A percentile compares a stretch with the other conserved stretches of the same genome.
Evolutionary conservation across 2,888 invertebrate genomes (phyloP).

Genomic region (Chalcis sispes): DNA sequence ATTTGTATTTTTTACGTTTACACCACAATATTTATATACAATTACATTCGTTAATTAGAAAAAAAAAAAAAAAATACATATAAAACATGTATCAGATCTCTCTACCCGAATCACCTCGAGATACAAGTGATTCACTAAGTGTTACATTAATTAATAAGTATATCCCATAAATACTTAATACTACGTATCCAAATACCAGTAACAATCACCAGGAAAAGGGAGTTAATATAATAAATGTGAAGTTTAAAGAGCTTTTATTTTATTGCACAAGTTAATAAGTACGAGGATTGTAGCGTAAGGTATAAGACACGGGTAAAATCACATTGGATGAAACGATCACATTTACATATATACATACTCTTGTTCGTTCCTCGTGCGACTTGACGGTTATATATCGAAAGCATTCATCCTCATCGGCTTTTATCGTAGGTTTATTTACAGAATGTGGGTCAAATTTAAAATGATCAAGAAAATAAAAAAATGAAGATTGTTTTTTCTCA

Average conservation of each 20-base stretch:
- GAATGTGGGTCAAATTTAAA: not conserved
- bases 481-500: not conserved
- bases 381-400: not conserved
- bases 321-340: slow-evolving; percentile 40
- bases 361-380: slow-evolving; percentile 27
- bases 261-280: slow-evolving; percentile 51
- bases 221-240: slow-evolving; percentile 32
- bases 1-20: too few relatives aligned
- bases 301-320: not conserved
- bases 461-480: not conserved
- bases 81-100: too few relatives aligned
- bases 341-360: slow-evolving; percentile 45
- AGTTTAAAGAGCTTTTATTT: slow-evolving; percentile 50
- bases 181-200: slow-evolving; percentile 18
- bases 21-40: too few relatives aligned
- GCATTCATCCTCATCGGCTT: not conserved
- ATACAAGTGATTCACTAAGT: too few relatives aligned
- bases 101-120: too few relatives aligned
- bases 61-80: too few relatives aligned
- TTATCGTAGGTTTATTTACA: slow-evolving; percentile 51
- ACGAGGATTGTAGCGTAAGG: slow-evolving; percentile 15
- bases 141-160: too few relatives aligned
- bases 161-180: too few relatives aligned
- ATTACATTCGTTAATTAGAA: too few relatives aligned
- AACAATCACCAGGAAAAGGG: slow-evolving; percentile 34